Conservation (phyloP, 2,888 invertebrate genomes). For the Creontiades dilutus region DNA sequence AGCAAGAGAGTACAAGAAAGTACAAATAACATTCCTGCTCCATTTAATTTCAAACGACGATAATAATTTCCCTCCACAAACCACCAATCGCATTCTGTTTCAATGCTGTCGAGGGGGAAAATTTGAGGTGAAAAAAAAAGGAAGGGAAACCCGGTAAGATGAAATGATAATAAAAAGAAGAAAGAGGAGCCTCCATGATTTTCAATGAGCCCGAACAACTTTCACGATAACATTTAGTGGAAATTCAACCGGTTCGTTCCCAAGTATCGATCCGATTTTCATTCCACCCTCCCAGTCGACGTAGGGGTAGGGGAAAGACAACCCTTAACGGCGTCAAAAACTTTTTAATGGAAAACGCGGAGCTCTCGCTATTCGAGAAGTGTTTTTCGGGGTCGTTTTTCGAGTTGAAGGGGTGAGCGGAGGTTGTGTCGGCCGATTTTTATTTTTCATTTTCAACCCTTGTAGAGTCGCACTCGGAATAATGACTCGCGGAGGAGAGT, state of each 20-base stretch:
- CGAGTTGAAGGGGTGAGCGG: neutral
- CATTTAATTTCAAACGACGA: too few species aligned
- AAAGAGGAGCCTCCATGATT: neutral
- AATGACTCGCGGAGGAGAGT: neutral
- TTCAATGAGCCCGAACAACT: conserved; percentile 16
- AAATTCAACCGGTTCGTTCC: conserved; percentile 12
- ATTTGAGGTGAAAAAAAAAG: too few species aligned
- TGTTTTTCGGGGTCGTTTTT: conserved; percentile 7
- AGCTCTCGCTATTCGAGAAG: neutral
- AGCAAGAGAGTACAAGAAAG: too few species aligned
- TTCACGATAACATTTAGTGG: conserved; percentile 13
- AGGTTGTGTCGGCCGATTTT: neutral
- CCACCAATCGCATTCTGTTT: too few species aligned
- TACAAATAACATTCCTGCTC: too few species aligned
- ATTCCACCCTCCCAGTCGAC: neutral
- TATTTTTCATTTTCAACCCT: neutral
- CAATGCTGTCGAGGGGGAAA: too few species aligned
- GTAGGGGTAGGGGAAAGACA: neutral
- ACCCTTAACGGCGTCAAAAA: neutral
- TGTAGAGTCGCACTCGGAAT: neutral
- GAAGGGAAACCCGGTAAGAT: too few species aligned
- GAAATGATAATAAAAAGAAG: too few species aligned
- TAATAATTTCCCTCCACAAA: too few species aligned
- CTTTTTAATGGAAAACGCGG: conserved; percentile 14
- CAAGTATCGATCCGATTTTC: conserved; percentile 13